Evolutionary conservation across 2,113 vertebrate species (phyloP).

Genomic region (Lepisosteus oculatus): DNA sequence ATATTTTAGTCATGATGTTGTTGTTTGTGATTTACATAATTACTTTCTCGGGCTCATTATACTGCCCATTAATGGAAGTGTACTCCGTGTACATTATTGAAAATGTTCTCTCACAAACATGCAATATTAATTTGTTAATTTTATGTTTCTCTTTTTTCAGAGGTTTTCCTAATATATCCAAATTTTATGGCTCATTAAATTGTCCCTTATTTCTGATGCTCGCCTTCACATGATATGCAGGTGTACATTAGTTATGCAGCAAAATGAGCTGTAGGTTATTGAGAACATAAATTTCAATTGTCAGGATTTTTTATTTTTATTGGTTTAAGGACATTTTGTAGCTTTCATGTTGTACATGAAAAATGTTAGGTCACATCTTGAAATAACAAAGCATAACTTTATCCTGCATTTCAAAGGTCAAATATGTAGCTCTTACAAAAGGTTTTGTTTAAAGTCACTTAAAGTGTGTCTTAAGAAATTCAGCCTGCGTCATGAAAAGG

Average conservation of each 20-base stretch:
- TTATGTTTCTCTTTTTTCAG: constrained; percentile 42
- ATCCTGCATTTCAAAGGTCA: constrained; percentile 33
- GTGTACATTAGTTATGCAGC: constrained; percentile 37
- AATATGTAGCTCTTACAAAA: not conserved
- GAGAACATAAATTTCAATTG: constrained; percentile 38
- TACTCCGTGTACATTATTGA: not conserved
- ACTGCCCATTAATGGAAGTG: not conserved
- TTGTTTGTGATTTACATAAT: not conserved
- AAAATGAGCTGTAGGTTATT: constrained; percentile 19
- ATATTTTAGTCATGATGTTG: not conserved
- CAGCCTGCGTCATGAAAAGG: too few species aligned
- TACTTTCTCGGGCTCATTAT: not conserved
- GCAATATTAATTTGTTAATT: constrained; percentile 47
- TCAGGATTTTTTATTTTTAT: constrained; percentile 49
- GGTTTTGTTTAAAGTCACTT: not conserved
- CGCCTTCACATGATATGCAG: constrained; percentile 45
- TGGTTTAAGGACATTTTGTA: constrained; percentile 41
- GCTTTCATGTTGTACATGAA: constrained; percentile 50
- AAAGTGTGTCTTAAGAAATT: not conserved
- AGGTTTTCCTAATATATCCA: constrained; percentile 48
- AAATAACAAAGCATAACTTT: constrained; percentile 41
- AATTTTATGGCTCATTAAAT: constrained; percentile 54
- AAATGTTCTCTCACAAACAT: constrained; percentile 24
- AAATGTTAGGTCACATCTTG: constrained; percentile 48
- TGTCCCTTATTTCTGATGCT: constrained; percentile 43